Conservation (phyloP, 2,113 vertebrate genomes). For the Jacana jacana region DNA sequence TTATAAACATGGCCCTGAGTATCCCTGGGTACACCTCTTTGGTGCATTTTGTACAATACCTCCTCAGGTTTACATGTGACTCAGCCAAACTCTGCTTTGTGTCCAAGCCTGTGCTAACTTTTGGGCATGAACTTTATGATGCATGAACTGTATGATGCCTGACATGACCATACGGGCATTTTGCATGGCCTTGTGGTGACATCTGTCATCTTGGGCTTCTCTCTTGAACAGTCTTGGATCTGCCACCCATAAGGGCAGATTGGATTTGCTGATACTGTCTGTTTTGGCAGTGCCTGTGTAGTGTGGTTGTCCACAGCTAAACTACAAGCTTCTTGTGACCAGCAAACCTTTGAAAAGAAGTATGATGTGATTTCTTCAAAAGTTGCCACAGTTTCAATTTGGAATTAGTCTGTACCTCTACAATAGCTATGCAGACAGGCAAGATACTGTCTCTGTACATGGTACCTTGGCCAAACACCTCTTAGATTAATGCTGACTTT, state of each 20-base stretch:
- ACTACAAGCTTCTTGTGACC: not conserved
- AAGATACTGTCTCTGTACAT: not conserved
- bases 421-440: not conserved
- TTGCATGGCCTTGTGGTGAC: not conserved
- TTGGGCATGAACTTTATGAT: rapidly evolving
- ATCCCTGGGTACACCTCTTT: not conserved
- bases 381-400: not conserved
- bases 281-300: not conserved
- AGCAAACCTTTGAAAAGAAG: not conserved
- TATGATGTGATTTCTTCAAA: not conserved
- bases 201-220: not conserved
- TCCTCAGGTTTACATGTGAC: not conserved
- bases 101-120: not conserved
- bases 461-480: not conserved
- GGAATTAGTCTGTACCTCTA: not conserved
- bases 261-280: not conserved
- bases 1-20: not conserved
- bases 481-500: not conserved
- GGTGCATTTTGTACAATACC: not conserved
- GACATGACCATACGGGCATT: not conserved
- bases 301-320: not conserved
- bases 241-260: not conserved
- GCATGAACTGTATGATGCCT: not conserved
- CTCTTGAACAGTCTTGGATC: not conserved
- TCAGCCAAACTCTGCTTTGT: not conserved